Evolutionary conservation across 2,888 invertebrate species (phyloP).

Genomic region (Thymelicus acteon): DNA sequence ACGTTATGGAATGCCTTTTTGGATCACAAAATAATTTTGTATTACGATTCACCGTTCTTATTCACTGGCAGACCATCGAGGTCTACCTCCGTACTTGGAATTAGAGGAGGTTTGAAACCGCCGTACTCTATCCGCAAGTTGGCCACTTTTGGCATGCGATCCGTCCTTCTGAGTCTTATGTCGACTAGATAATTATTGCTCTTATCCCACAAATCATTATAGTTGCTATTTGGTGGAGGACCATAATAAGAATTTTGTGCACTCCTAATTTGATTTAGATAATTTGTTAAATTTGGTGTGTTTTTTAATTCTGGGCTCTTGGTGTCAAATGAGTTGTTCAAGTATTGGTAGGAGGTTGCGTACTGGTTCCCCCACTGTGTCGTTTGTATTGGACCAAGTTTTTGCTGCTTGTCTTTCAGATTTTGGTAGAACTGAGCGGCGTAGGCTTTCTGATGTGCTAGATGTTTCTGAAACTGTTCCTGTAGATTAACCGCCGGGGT

Average conservation of each 20-base stretch:
- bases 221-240: constrained; percentile 73
- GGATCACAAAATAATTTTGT: not conserved
- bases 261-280: constrained; percentile 56
- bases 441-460: constrained; percentile 46
- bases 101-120: constrained; percentile 92
- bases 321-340: constrained; percentile 56
- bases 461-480: constrained; percentile 40
- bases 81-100: constrained; percentile 92
- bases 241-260: constrained; percentile 68
- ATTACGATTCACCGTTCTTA: constrained; percentile 47
- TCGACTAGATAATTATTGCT: constrained; percentile 65
- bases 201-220: constrained; percentile 58
- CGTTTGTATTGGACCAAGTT: constrained; percentile 49
- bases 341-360: constrained; percentile 69
- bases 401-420: constrained; percentile 46
- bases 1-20: not conserved
- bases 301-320: constrained; percentile 46
- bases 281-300: constrained; percentile 48
- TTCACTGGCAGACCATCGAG: constrained; percentile 88
- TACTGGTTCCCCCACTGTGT: constrained; percentile 72
- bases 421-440: constrained; percentile 46
- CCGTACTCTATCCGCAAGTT: constrained; percentile 90
- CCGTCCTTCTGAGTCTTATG: constrained; percentile 80
- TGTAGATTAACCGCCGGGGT: constrained; percentile 40
- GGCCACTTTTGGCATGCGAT: constrained; percentile 78